These are phyloP conservation scores for Leptopilina myrica DNA, from an alignment of 2,888 invertebrate genomes.

Conservation along the genomic window DNA sequence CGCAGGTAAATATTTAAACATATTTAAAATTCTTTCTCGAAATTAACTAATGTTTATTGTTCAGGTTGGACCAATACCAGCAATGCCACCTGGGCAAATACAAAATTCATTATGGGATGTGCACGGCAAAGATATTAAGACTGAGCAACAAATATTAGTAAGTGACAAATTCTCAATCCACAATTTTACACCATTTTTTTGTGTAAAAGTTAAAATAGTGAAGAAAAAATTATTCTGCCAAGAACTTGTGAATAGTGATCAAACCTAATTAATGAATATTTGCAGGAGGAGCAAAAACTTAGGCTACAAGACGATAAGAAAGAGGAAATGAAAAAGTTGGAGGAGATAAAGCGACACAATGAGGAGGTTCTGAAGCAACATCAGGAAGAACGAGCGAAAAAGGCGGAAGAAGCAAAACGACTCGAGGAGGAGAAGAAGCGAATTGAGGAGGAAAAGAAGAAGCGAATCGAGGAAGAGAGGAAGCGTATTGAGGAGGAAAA, in stretches of 20 bases:
- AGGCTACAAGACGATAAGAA: slow-evolving; percentile 76
- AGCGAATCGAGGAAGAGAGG: slow-evolving; percentile 76
- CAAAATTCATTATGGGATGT: slow-evolving; percentile 74
- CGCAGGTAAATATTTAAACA: slow-evolving; percentile 63
- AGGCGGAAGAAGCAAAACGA: slow-evolving; percentile 72
- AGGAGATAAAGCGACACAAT: slow-evolving; percentile 76
- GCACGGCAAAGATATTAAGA: slow-evolving; percentile 76
- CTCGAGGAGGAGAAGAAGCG: slow-evolving; percentile 78
- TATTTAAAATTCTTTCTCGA: neutral
- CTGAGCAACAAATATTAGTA: slow-evolving; percentile 77
- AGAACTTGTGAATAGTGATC: too few relatives aligned
- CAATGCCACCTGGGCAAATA: slow-evolving; percentile 73
- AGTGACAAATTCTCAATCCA: slow-evolving; percentile 47
- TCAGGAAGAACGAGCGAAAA: slow-evolving; percentile 67
- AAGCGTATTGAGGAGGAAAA: slow-evolving; percentile 78
- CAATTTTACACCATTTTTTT: too few relatives aligned
- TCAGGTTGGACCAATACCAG: slow-evolving; percentile 70
- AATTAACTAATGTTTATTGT: slow-evolving; percentile 5
- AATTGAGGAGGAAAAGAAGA: slow-evolving; percentile 78
- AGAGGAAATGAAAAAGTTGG: slow-evolving; percentile 76
- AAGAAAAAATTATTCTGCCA: too few relatives aligned
- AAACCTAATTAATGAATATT: slow-evolving; percentile 5
- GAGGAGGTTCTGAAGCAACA: slow-evolving; percentile 66
- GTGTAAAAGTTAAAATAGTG: too few relatives aligned
- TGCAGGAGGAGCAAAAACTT: slow-evolving; percentile 67